Percentiles rank a stretch among this genome's conserved stretches.
Evolutionary conservation across 2,113 vertebrate species (phyloP).

Genomic region (Sterrhoptilus dennistouni): DNA sequence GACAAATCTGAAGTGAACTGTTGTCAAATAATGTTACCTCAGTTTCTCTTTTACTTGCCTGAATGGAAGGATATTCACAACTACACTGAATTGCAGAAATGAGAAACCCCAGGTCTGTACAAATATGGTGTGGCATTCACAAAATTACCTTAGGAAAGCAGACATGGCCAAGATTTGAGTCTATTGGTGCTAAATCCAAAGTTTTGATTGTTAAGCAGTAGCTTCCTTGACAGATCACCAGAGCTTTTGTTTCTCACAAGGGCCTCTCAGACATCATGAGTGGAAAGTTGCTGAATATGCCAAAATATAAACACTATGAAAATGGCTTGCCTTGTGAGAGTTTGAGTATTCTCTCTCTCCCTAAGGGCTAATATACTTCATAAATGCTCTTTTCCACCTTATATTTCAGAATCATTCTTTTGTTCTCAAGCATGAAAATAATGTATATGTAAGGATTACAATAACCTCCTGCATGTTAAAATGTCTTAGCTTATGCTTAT

Average conservation of each 20-base stretch:
- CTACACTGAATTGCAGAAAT: not conserved
- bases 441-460: not conserved
- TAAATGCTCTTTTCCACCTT: not conserved
- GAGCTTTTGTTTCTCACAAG: not conserved
- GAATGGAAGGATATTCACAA: not conserved
- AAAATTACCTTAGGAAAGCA: not conserved
- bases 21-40: not conserved
- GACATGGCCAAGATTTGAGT: not conserved
- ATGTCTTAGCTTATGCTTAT: not conserved
- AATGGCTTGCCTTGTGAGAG: not conserved
- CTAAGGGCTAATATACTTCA: not conserved
- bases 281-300: not conserved
- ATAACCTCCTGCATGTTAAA: not conserved
- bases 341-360: not conserved
- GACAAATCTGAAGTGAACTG: not conserved
- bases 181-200: not conserved
- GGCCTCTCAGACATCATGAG: not conserved
- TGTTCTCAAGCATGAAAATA: not conserved
- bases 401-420: not conserved
- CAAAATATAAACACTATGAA: not conserved
- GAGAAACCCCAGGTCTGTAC: not conserved
- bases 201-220: not conserved
- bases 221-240: not conserved
- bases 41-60: not conserved
- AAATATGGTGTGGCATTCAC: not conserved